phyloP scores from a whole-genome alignment of 2,113 vertebrate species.

The Orientallactaga bullata region DNA sequence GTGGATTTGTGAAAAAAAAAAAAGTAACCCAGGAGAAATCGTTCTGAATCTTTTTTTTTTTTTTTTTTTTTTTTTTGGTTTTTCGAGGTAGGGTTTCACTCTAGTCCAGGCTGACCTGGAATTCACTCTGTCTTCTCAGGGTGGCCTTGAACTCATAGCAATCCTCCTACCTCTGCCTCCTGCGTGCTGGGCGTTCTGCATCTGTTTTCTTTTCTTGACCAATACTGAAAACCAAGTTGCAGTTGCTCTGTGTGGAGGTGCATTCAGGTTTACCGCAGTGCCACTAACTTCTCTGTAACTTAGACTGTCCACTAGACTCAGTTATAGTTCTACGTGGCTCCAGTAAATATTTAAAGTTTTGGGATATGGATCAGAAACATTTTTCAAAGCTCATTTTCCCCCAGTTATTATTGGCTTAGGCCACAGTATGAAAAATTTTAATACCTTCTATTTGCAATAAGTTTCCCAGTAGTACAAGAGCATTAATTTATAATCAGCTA shows the following conservation, averaged over 20 bases:
- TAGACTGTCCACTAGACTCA: not conserved
- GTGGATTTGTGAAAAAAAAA: not conserved
- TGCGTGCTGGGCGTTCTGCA: too few species aligned
- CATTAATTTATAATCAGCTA: not conserved
- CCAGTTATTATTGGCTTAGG: constrained; percentile 15
- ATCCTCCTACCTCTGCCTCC: too few species aligned
- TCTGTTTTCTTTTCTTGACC: not conserved
- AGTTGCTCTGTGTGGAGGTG: not conserved
- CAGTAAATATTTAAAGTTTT: constrained; percentile 53
- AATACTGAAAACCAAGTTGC: not conserved
- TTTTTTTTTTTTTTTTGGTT: too few species aligned
- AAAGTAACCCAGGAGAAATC: not conserved
- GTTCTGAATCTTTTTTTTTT: not conserved
- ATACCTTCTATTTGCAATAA: constrained; percentile 19
- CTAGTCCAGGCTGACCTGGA: too few species aligned
- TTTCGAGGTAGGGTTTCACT: too few species aligned
- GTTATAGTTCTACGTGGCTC: not conserved
- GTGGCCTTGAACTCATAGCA: too few species aligned
- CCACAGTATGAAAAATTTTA: not conserved
- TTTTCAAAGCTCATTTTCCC: not conserved
- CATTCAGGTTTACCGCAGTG: not conserved
- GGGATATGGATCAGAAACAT: not conserved
- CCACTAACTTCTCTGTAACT: not conserved
- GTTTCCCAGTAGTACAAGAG: constrained; percentile 7
- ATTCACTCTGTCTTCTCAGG: too few species aligned